Evolutionary conservation across 2,888 invertebrate genomes (phyloP), one percentile per base, ranked within the genome.

Genomic region (Helleia helle): DNA sequence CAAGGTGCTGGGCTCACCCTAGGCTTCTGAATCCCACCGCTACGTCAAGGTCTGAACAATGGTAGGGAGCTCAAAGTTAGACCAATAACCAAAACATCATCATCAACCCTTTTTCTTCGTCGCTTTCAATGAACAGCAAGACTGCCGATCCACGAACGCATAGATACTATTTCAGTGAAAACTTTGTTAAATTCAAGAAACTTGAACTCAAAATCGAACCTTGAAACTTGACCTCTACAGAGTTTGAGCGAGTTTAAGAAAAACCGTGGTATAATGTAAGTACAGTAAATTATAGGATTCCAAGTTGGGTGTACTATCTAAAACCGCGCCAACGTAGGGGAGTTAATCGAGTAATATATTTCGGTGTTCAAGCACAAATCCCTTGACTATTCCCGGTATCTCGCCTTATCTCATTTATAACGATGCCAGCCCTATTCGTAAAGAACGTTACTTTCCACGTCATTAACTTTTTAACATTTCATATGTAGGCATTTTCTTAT

Each of bases 271-370:
- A 22, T 22, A 22, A 22, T 22, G 22, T 22, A 8, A 22, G 28
- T 13, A 29, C 13, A 13, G 34, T 34, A 34, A 34, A 22, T 34
- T 34, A 34, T 11, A 34, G 34, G 34, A 34, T 34, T 34, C 8
- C 13, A 22, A 12, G 12, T 12, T 18, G 12, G 18, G 34, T 34
- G 34, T 34, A 18, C 5, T 31, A 31, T 31, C 31, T 31, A 34
- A 22, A 22, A 2, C 34, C 34, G 18, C 22, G 5, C 22, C 22
- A 22, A 22, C 22, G 4, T 22, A 22, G 18, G 1, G 31, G 15
- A 31, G 34, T 34, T 22, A 34, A 34, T 34, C 34, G 34, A 34
- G 34, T 34, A 34, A 34, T 34, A 34, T 34, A 34, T 34, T 34
- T 34, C 17, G 34, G 31, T 31, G 9, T 30, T 30, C 30, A 12